Evolutionary conservation across 2,113 vertebrate genomes (phyloP), one percentile per base, ranked within the genome.

Genomic region (Pterocles orientalis): DNA sequence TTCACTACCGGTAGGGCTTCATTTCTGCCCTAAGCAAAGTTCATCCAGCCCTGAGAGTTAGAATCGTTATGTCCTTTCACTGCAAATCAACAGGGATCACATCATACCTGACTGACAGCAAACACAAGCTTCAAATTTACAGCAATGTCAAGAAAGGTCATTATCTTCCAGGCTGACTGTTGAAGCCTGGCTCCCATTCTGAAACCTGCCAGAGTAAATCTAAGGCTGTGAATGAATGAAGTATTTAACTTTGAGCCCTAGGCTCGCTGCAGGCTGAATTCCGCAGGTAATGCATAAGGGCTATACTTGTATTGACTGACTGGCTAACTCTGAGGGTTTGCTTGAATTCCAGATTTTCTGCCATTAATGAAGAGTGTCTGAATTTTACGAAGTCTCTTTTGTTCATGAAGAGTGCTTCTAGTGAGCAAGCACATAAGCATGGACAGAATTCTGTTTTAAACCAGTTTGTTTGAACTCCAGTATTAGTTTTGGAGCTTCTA

Each of bases 271-370:
- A 89, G 61, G 61, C 56, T 95, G 92, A 82, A 53, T 73, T 58
- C 82, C 61, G 82, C 43, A 58, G 87, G 90, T 64, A 82, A 53
- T 43, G 70, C 31, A 18, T 80, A 43, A 85, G 79, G 39, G 20
- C n/a, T 90, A 7, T 83, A 5, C 79, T 95, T 82, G 43, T 73
- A 43, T 24, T 77, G 92, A 77, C 90, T 81, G 58, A 66, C 88
- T 70, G 8, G 15, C 58, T 92, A 88, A 71, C 54, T 94, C 34
- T 70, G 79, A 81, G 85, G 78, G 25, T 92, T 93, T 93, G 58
- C 60, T 94, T 73, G 13, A 82, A 92, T 96, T 96, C 82, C 93
- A 90, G 79, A 75, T 94, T 71, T 88, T 90, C 92, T 92, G 85
- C 68, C 39, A 43, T 75, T 79, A 76, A 70, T 19, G 71, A 77